These are phyloP conservation scores for Psittacula derbiana DNA, from an alignment of 2,797 vertebrate genomes.

Conservation along the genomic window DNA sequence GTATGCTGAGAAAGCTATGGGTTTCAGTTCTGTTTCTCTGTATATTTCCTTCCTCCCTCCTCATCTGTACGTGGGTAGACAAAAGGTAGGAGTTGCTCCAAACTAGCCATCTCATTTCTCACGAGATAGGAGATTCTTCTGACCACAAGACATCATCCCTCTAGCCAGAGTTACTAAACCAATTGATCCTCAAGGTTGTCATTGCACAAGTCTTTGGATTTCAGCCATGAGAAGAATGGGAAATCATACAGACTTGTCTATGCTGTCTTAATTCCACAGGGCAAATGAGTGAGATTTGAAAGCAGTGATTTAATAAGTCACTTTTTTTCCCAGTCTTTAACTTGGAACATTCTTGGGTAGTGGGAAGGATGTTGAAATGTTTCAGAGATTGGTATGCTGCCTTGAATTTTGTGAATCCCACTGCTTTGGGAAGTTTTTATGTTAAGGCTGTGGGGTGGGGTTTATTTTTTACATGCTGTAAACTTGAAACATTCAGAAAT, in stretches of 20 bases:
- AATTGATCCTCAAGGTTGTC: neutral
- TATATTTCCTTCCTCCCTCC: neutral
- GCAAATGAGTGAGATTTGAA: neutral
- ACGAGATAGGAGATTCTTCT: neutral
- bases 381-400: neutral
- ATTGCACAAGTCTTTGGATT: neutral
- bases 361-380: neutral
- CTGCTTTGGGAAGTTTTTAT: neutral
- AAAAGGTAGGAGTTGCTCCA: neutral
- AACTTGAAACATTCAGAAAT: neutral
- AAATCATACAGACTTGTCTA: neutral
- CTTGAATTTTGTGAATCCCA: neutral
- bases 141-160: neutral
- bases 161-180: neutral
- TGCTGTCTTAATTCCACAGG: neutral
- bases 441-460: neutral
- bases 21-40: neutral
- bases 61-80: neutral
- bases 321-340: neutral
- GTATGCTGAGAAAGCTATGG: neutral
- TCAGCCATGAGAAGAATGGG: neutral
- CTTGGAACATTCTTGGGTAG: neutral
- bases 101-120: neutral
- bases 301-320: neutral
- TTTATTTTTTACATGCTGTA: neutral